phyloP scores from a whole-genome alignment of 2,113 vertebrate genomes.

The Mirounga angustirostris region DNA sequence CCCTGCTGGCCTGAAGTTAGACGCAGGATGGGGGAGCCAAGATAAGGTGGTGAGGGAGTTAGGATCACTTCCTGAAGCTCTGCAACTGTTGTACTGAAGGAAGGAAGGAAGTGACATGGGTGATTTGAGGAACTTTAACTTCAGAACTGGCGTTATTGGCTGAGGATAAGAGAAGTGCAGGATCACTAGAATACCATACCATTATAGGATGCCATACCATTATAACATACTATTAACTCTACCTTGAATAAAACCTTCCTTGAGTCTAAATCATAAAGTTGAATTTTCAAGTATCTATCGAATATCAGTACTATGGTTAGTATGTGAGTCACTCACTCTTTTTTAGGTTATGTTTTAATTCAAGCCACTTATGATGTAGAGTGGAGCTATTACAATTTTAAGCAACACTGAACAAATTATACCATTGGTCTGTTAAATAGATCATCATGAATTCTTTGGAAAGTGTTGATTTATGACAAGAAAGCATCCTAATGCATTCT shows the following conservation, averaged over 20 bases:
- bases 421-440: conserved; percentile 20
- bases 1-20: neutral
- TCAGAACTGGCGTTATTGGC: neutral
- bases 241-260: neutral
- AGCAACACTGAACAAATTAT: conserved; percentile 24
- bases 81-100: neutral
- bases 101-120: neutral
- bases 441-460: conserved; percentile 27
- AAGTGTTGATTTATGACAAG: conserved; percentile 55
- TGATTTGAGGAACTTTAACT: neutral
- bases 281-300: neutral
- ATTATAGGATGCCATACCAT: neutral
- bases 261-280: neutral
- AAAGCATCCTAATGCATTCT: neutral
- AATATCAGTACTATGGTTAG: neutral
- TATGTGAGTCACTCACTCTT: neutral
- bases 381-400: neutral
- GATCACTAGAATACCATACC: neutral
- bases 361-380: conserved; percentile 1
- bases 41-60: too few species aligned
- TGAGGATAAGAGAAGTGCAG: neutral
- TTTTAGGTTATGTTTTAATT: neutral
- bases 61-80: too few species aligned
- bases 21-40: neutral
- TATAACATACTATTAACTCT: neutral